Percentiles rank a stretch among this genome's conserved stretches.
Evolutionary conservation across 2,113 vertebrate genomes (phyloP).

Genomic region (Argyrosomus japonicus): DNA sequence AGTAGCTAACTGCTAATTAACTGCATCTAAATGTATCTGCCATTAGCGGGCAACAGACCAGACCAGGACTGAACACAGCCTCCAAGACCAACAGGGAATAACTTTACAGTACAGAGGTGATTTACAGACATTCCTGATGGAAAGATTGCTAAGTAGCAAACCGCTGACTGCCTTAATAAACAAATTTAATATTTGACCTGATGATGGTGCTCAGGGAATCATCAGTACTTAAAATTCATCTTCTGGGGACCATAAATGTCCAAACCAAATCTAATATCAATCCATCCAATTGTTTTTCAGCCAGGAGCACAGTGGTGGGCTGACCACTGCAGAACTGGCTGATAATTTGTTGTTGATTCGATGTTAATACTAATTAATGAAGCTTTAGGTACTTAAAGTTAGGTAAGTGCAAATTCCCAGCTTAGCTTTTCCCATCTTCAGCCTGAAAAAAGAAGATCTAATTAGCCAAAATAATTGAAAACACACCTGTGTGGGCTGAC

Average conservation of each 20-base stretch:
- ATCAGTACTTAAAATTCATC: neutral
- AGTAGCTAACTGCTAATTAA: too few relatives aligned
- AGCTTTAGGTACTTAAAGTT: neutral
- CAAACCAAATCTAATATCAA: neutral
- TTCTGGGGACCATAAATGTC: neutral
- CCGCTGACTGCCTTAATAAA: too few relatives aligned
- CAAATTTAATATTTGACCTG: neutral
- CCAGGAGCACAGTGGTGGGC: neutral
- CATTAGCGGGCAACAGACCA: too few relatives aligned
- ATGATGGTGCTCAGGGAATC: neutral
- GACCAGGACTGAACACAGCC: too few relatives aligned
- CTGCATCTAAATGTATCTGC: too few relatives aligned
- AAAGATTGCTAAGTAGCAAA: too few relatives aligned
- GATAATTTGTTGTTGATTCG: neutral
- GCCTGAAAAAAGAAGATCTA: conserved; percentile 8
- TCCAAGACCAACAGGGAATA: too few relatives aligned
- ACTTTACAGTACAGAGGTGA: too few relatives aligned
- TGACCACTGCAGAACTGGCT: neutral
- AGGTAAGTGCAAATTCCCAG: neutral
- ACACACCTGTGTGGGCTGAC: conserved; percentile 34
- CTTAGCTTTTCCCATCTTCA: neutral
- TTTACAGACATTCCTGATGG: too few relatives aligned
- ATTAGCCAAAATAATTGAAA: conserved; percentile 35
- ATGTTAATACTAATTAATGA: neutral
- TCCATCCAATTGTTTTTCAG: neutral